Conservation (phyloP, 2,113 vertebrate genomes). For the Amazona guildingii region DNA sequence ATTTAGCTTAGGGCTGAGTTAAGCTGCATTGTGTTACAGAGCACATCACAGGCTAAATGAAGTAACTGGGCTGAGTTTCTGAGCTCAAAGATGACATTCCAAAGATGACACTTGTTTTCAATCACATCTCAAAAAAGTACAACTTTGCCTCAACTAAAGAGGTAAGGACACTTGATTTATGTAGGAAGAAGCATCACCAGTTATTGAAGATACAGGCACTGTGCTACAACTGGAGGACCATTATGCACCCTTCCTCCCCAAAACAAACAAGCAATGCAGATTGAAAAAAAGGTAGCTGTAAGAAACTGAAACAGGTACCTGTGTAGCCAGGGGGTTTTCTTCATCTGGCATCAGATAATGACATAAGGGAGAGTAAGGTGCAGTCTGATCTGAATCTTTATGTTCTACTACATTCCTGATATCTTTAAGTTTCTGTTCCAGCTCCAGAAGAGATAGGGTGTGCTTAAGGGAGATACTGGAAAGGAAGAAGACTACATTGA, state of each 20-base stretch:
- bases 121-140: not conserved
- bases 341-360: conserved; percentile 94
- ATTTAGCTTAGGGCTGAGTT: not conserved
- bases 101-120: not conserved
- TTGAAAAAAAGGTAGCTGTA: not conserved
- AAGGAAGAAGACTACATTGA: not conserved
- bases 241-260: not conserved
- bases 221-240: not conserved
- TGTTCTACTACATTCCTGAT: conserved; percentile 85
- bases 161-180: not conserved
- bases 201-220: not conserved
- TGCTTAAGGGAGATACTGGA: conserved; percentile 91
- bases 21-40: not conserved
- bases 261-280: not conserved
- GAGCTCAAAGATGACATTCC: not conserved
- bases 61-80: not conserved
- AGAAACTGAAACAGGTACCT: conserved; percentile 76
- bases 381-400: conserved; percentile 45
- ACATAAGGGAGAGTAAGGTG: conserved; percentile 75
- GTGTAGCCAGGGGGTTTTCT: conserved; percentile 87
- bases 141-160: not conserved
- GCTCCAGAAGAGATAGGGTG: conserved; percentile 87
- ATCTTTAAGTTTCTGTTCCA: conserved; percentile 89
- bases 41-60: not conserved
- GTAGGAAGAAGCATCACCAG: accelerated